Base-by-base conservation (phyloP, 2,113 vertebrate genomes). In the Sylvietta virens region DNA sequence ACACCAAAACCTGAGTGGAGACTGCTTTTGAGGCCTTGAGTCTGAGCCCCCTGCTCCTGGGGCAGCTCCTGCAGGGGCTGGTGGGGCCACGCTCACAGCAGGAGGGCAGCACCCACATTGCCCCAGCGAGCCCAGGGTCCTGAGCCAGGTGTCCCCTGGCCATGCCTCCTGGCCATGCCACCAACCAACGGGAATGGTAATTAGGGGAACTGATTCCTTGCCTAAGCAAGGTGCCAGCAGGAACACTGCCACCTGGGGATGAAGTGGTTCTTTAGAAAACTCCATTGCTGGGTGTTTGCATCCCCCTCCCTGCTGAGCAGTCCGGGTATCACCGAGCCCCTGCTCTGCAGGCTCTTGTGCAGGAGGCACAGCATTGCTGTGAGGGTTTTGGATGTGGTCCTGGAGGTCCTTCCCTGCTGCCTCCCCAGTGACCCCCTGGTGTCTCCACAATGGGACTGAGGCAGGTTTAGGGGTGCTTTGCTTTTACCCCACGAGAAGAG, bases 401-500 rank as follows among this genome's bases (percentile, higher is more conserved):
- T 61, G 19, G 27, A n/a, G 4, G 3, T 44, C 44, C 40, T 65
- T 45, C 30, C 42, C 45, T 66, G 47, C 33, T 14, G 9, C 37
- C 13, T 6, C 18, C 22, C 22, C n/a, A 45, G 15, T 37, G 35
- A 50, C 1, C 4, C 15, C 45, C 14, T 22, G 37, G 13, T 8
- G 10, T 45, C 28, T 72, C 54, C 20, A 8, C 3, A 2, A n/a
- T 0, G 6, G 30, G 35, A 19, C 13, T 0, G 0, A 57, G 50
- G 40, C 31, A 91, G 45, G 13, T 77, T 83, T 66, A 44, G 40
- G 57, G 22, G 7, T 66, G 13, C 13, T 28, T 31, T 8, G 6
- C 22, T 81, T 44, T 23, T 48, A 7, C 13, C 35, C 6, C 31
- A 7, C 1, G 5, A 56, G 60, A 48, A 39, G 19, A 16, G 11